Base-by-base conservation (phyloP, 2,888 invertebrate genomes). In the Ischnus inquisitorius region DNA sequence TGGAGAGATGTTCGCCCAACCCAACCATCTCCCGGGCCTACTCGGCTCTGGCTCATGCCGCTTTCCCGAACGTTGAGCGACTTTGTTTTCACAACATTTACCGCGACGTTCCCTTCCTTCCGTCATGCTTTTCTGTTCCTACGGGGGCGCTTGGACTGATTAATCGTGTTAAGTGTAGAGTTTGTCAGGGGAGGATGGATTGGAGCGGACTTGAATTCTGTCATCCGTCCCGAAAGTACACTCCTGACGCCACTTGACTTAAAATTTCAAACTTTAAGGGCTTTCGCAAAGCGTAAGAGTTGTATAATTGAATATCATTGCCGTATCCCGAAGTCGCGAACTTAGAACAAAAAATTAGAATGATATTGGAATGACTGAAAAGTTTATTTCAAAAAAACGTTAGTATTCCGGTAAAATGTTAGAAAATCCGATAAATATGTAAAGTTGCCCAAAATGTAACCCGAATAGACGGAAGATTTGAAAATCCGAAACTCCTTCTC, bases 61-160 rank as follows among this genome's bases (percentile, higher is more conserved):
- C 85, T 87, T 48, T 51, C 72, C 51, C 54, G 57, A 68, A 74
- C 62, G n/a, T 51, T 57, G 48, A 72, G 51, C 71, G 41, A 69
- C 54, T 16, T 84, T 87, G 89, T 90, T 90, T 89, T 89, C 86
- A 79, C 68, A 90, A 86, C 88, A 86, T 89, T 90, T 85, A 85
- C 86, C 46, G 22, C 62, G n/a, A 12, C 16, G 16, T n/a, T 39
- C 16, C 65, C 19, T 16, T 34, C 28, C 19, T 43, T 34, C 46
- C 54, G 12, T 16, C 43, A 10, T 77, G 57, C 8, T 34, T 22
- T 2, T 43, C 48, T 43, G 64, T 34, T 62, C 60, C 16, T 57
- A 41, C 3, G 41, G 51, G 84, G 85, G 74, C 84, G 69, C 65
- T 62, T 67, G 64, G 87, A 79, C 87, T 88, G 88, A 89, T 90